These are phyloP conservation scores for Apamea anceps DNA, from an alignment of 2,888 invertebrate genomes.

Conservation along the genomic window DNA sequence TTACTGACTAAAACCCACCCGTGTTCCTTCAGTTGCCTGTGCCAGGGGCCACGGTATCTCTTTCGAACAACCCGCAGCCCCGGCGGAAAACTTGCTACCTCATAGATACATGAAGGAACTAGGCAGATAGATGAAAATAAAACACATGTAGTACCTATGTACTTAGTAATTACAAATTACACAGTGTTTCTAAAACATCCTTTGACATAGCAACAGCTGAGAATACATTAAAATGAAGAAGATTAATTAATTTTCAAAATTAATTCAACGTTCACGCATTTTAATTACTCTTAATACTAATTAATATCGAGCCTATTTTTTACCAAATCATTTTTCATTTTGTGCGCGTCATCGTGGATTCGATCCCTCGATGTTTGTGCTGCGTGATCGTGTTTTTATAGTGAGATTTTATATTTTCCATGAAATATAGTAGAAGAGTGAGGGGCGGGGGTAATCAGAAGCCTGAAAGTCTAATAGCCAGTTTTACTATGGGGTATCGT, in stretches of 20 bases:
- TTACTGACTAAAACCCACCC: too few species aligned
- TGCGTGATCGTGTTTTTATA: not conserved
- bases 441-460: not conserved
- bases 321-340: constrained; percentile 42
- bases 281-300: constrained; percentile 45
- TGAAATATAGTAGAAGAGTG: not conserved
- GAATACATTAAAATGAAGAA: constrained; percentile 17
- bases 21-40: too few species aligned
- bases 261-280: constrained; percentile 34
- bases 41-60: too few species aligned
- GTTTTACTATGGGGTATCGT: not conserved
- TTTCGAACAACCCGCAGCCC: too few species aligned
- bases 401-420: not conserved
- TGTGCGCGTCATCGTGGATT: constrained; percentile 27
- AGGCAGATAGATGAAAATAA: not conserved
- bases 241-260: constrained; percentile 38
- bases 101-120: not conserved
- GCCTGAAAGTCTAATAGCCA: not conserved
- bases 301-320: constrained; percentile 29
- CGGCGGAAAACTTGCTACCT: too few species aligned
- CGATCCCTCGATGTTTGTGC: constrained; percentile 14
- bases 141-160: not conserved
- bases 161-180: not conserved
- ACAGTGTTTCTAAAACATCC: constrained; percentile 4
- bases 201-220: constrained; percentile 11